Conservation (phyloP, 2,888 invertebrate species). For the Gortyna flavago region DNA sequence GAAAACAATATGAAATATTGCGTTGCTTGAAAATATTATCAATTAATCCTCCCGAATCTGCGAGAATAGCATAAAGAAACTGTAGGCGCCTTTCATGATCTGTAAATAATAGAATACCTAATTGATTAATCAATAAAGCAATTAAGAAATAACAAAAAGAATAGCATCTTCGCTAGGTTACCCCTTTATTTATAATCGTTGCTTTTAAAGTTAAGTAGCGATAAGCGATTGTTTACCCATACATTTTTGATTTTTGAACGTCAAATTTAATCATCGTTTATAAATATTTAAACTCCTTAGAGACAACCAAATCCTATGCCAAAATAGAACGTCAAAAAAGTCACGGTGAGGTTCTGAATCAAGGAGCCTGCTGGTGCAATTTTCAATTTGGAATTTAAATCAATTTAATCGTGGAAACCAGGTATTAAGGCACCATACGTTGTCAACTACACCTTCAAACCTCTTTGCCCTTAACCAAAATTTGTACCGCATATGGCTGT, state of each 20-base stretch:
- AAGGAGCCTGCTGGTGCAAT: neutral
- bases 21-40: slow-evolving; percentile 31
- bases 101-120: slow-evolving; percentile 58
- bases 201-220: neutral
- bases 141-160: neutral
- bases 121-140: neutral
- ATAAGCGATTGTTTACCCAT: too few species aligned
- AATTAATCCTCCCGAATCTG: slow-evolving; percentile 71
- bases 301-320: neutral
- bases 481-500: too few species aligned
- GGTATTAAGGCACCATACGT: neutral
- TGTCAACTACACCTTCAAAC: neutral
- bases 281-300: neutral
- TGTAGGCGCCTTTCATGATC: slow-evolving; percentile 81
- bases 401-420: neutral
- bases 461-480: neutral
- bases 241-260: too few species aligned
- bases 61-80: slow-evolving; percentile 79
- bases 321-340: neutral
- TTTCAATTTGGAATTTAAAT: too few species aligned
- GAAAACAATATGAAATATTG: slow-evolving; percentile 18
- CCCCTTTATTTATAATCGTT: neutral
- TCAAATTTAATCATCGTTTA: neutral
- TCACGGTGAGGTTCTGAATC: neutral
- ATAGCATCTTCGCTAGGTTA: neutral